A percentile compares a stretch with the other conserved stretches of the same genome.
phyloP scores from a whole-genome alignment of 2,888 invertebrate genomes.

The Cosmia trapezina region DNA sequence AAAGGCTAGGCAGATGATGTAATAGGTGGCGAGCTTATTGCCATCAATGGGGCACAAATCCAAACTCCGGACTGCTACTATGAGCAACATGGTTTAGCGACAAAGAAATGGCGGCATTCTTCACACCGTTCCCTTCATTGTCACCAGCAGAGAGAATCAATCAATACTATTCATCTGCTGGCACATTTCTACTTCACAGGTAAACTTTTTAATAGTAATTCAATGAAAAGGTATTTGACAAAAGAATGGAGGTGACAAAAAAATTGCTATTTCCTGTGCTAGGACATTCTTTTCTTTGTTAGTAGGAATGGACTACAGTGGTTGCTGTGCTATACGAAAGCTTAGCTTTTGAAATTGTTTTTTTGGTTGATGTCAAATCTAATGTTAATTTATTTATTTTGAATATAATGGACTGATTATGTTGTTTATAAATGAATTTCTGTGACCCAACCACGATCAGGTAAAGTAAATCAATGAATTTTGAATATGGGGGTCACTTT shows the following conservation, averaged over 20 bases:
- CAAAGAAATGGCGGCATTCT: slow-evolving; percentile 13
- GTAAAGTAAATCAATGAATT: too few species aligned
- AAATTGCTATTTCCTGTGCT: slow-evolving; percentile 59
- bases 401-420: too few species aligned
- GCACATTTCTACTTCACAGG: slow-evolving; percentile 29
- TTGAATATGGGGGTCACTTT: too few species aligned
- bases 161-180: slow-evolving; percentile 21
- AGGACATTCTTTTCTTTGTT: slow-evolving; percentile 45
- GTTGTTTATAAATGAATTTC: too few species aligned
- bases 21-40: not conserved
- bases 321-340: not conserved
- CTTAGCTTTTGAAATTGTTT: not conserved
- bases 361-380: not conserved
- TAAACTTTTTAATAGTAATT: slow-evolving; percentile 30
- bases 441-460: too few species aligned
- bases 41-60: not conserved
- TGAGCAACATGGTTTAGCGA: too few species aligned
- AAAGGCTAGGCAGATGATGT: not conserved
- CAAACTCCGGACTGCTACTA: not conserved
- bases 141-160: slow-evolving; percentile 29
- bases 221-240: slow-evolving; percentile 34
- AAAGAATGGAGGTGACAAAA: slow-evolving; percentile 47
- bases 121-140: slow-evolving; percentile 32
- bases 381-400: not conserved
- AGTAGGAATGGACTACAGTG: not conserved